phyloP scores from a whole-genome alignment of 2,113 vertebrate genomes.

The Tichodroma muraria region DNA sequence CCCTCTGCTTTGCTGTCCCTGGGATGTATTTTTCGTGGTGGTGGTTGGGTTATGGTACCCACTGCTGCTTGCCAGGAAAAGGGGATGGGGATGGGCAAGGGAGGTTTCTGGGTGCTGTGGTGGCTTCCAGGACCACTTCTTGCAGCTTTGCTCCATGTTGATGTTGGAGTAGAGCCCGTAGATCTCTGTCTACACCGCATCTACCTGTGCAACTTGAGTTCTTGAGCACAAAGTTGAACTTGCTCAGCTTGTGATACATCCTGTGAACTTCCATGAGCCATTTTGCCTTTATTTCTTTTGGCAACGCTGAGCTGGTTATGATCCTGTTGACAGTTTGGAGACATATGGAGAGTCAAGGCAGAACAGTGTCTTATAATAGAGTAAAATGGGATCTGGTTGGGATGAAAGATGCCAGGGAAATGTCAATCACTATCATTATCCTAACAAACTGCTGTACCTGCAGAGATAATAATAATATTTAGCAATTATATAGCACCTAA shows the following conservation, averaged over 20 bases:
- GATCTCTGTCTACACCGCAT: not conserved
- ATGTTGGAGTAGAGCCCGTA: rapidly evolving
- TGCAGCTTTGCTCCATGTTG: not conserved
- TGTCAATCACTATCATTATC: constrained; percentile 52
- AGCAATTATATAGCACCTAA: constrained; percentile 11
- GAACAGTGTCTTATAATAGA: constrained; percentile 16
- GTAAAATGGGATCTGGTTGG: not conserved
- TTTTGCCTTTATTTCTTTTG: not conserved
- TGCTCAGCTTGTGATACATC: not conserved
- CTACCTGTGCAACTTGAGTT: not conserved
- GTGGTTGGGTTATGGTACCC: not conserved
- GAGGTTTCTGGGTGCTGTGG: not conserved
- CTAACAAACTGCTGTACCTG: constrained; percentile 49
- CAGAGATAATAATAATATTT: constrained; percentile 59
- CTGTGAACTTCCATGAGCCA: not conserved
- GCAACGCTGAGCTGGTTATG: not conserved
- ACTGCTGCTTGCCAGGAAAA: not conserved
- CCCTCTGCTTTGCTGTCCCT: not conserved
- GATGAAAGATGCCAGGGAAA: constrained; percentile 38
- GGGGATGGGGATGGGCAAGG: not conserved
- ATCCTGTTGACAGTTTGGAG: constrained; percentile 22
- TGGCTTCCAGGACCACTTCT: not conserved
- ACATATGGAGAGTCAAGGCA: constrained; percentile 9
- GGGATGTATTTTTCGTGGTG: not conserved
- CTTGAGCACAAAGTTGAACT: not conserved